Evolutionary conservation across 1,140 invertebrate species (phyloP).

Genomic region (Leptinotarsa texana): DNA sequence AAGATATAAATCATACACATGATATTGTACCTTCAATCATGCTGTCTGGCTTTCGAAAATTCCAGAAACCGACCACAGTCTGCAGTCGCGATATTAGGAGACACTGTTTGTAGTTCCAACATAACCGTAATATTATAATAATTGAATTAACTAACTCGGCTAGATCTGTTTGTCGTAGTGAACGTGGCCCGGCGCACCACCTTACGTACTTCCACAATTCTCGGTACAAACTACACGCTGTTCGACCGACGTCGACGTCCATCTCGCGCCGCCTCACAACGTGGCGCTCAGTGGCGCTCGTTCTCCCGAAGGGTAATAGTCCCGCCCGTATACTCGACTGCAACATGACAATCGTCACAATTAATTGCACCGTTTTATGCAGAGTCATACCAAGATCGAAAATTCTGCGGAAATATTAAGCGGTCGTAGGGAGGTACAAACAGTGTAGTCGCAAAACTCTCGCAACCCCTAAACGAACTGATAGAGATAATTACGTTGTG

Average conservation of each 20-base stretch:
- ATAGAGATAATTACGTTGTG: too few species aligned
- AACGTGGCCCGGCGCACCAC: constrained; percentile 32
- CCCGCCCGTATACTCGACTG: neutral
- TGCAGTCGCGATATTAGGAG: constrained; percentile 2
- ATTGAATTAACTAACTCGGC: constrained; percentile 20
- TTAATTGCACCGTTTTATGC: too few species aligned
- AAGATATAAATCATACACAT: neutral
- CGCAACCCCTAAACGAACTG: too few species aligned
- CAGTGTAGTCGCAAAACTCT: too few species aligned
- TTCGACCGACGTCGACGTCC: constrained; percentile 31
- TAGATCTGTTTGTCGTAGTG: constrained; percentile 34
- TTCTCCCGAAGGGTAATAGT: neutral
- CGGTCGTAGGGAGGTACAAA: too few species aligned
- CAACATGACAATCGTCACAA: too few species aligned
- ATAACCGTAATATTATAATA: neutral
- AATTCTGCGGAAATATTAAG: too few species aligned
- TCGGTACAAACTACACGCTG: constrained; percentile 39
- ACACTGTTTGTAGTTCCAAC: constrained; percentile 25
- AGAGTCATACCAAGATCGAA: too few species aligned
- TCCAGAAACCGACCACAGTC: neutral
- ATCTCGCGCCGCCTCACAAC: neutral
- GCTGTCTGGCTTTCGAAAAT: neutral
- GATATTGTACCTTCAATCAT: constrained; percentile 10
- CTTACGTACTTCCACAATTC: constrained; percentile 33
- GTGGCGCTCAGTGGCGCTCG: constrained; percentile 19